These are phyloP conservation scores for Microchrysa polita DNA, from an alignment of 2,888 invertebrate species.

Conservation along the genomic window DNA sequence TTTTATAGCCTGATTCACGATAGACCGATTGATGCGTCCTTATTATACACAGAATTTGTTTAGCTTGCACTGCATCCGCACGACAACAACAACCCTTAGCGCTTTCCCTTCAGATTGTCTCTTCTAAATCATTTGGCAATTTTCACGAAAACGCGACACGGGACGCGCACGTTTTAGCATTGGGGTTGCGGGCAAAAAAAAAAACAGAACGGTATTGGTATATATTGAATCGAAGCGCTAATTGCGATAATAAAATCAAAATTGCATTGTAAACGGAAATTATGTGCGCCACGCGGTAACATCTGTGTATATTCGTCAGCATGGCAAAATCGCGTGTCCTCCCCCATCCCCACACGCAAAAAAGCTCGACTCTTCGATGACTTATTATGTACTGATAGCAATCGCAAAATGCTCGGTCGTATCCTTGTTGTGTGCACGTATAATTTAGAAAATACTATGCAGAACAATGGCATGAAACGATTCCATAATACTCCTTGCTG, in stretches of 20 bases:
- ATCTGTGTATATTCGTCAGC: constrained; percentile 22
- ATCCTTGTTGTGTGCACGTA: background rate
- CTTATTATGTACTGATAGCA: constrained; percentile 34
- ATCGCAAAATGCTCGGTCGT: background rate
- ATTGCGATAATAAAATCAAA: constrained; percentile 41
- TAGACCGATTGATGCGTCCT: too few relatives aligned
- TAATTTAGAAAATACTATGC: background rate
- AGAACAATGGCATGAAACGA: background rate
- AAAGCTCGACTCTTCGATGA: too few relatives aligned
- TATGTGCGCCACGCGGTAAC: constrained; percentile 7
- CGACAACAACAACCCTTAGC: too few relatives aligned
- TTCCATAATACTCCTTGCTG: background rate
- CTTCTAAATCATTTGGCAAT: background rate
- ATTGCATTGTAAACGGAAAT: constrained; percentile 37
- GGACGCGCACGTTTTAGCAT: constrained; percentile 14
- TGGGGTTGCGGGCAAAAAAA: too few relatives aligned
- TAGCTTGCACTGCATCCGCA: background rate
- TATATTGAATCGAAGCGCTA: constrained; percentile 32
- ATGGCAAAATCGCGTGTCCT: too few relatives aligned
- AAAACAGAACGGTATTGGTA: too few relatives aligned
- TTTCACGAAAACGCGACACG: too few relatives aligned
- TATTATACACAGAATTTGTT: background rate
- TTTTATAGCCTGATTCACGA: background rate
- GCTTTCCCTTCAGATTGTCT: background rate
- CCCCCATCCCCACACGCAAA: too few relatives aligned